Conservation (phyloP, 2,113 vertebrate genomes). For the Dipodomys stephensi region DNA sequence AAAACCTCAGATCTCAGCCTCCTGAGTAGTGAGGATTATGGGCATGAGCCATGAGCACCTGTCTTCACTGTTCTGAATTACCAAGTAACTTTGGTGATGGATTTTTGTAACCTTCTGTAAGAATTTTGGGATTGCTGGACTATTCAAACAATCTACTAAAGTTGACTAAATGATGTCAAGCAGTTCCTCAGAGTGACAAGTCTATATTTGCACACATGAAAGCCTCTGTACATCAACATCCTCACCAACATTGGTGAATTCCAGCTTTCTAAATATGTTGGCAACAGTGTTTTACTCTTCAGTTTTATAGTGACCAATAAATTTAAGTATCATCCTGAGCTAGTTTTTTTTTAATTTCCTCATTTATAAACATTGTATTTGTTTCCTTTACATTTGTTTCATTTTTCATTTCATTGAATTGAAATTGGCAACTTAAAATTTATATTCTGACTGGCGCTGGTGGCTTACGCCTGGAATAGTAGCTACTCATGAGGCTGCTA, state of each 20-base stretch:
- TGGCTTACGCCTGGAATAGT: no score
- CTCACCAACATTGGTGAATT: neutral
- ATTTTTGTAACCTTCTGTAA: neutral
- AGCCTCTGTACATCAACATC: neutral
- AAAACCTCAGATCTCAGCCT: no score
- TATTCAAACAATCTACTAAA: neutral
- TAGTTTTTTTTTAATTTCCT: neutral
- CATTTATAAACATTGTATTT: neutral
- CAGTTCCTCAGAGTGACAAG: neutral
- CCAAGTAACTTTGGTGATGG: neutral
- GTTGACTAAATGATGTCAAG: neutral
- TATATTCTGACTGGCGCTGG: no score
- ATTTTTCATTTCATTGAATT: neutral
- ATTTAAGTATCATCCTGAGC: neutral
- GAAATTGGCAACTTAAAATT: neutral
- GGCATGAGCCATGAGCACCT: no score
- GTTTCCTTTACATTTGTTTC: constrained; percentile 14
- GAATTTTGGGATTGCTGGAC: neutral
- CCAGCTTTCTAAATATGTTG: neutral
- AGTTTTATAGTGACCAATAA: constrained; percentile 22
- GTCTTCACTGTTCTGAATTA: neutral
- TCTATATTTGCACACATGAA: neutral
- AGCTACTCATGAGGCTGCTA: no score
- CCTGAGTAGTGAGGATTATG: no score
- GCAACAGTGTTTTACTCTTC: constrained; percentile 3